Conservation (phyloP, 2,797 vertebrate genomes). For the Channa striata region DNA sequence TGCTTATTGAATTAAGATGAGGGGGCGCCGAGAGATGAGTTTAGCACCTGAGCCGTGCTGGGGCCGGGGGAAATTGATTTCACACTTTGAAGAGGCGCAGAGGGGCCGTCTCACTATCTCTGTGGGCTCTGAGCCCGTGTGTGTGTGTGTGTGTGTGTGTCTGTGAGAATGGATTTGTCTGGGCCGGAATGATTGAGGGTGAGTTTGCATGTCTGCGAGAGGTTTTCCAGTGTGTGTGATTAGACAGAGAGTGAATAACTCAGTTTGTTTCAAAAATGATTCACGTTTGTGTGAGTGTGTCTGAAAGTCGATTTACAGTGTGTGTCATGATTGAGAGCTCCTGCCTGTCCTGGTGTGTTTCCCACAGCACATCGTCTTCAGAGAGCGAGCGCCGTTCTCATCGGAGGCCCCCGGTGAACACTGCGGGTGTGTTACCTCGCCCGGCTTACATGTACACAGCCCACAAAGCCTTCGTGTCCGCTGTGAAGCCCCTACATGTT, state of each 20-base stretch:
- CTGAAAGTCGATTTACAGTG: constrained; percentile 6
- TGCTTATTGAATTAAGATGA: constrained; percentile 85
- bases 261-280: constrained; percentile 32
- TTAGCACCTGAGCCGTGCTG: constrained; percentile 80
- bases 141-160: constrained; percentile 44
- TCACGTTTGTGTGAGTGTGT: constrained; percentile 8
- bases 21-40: constrained; percentile 82
- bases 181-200: constrained; percentile 40
- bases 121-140: constrained; percentile 36
- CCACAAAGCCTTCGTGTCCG: constrained; percentile 26
- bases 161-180: constrained; percentile 28
- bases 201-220: constrained; percentile 51
- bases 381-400: constrained; percentile 40
- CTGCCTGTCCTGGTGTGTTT: constrained; percentile 35
- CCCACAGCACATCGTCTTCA: constrained; percentile 29
- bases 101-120: constrained; percentile 57
- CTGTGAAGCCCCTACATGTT: constrained; percentile 34
- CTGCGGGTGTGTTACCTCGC: constrained; percentile 39
- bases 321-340: constrained; percentile 26
- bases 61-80: constrained; percentile 80
- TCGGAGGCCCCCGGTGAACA: constrained; percentile 30
- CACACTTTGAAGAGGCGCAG: constrained; percentile 75
- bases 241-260: constrained; percentile 2
- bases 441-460: constrained; percentile 59
- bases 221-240: constrained; percentile 11